Base-by-base conservation (phyloP, 2,888 invertebrate genomes). In the Sarcophaga variegata region DNA sequence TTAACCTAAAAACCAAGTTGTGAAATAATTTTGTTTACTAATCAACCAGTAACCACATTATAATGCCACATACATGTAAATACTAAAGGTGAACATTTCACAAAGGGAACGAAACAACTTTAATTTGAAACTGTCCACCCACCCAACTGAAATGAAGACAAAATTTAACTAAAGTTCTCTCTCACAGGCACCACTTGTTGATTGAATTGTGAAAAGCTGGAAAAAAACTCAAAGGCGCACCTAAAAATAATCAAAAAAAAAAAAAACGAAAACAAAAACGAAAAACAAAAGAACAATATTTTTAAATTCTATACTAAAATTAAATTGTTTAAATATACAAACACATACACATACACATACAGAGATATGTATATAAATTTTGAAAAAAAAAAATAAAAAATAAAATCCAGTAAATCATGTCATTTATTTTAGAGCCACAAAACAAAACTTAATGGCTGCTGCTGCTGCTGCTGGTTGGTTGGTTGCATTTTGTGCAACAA, bases 151-250 rank as follows among this genome's bases (percentile, higher is more conserved):
- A 37, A 45, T 59, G 27, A 59, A 60, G 20, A 47, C 27, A 12
- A 37, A 67, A 20, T 47, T 20, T 37, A 22, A 70, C 69, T 70
- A 17, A 66, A 17, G 27, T 25, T 49, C n/a, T 20, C 74, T n/a
- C 20, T 27, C 14, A 64, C 60, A 62, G 20, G 25, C 71, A 80
- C 76, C 79, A 82, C 86, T 82, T 86, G 85, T 79, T 86, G 78
- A 75, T 75, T 75, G 37, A 85, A 75, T 85, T 85, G 81, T 82
- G 78, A 78, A 81, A 78, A 70, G 49, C 20, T 76, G 71, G 66
- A 77, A 77, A 85, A 67, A 85, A 67, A 76, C 11, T 22, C 14
- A 79, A 45, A 63, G 82, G 71, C 85, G 74, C 85, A 86, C 85
- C 85, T 70, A 75, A 75, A 70, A 77, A 74, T 20, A 77, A 25